Percentiles rank a stretch among this genome's conserved stretches.
Conservation (phyloP, 2,113 vertebrate genomes). For the Rhinolophus sinicus region DNA sequence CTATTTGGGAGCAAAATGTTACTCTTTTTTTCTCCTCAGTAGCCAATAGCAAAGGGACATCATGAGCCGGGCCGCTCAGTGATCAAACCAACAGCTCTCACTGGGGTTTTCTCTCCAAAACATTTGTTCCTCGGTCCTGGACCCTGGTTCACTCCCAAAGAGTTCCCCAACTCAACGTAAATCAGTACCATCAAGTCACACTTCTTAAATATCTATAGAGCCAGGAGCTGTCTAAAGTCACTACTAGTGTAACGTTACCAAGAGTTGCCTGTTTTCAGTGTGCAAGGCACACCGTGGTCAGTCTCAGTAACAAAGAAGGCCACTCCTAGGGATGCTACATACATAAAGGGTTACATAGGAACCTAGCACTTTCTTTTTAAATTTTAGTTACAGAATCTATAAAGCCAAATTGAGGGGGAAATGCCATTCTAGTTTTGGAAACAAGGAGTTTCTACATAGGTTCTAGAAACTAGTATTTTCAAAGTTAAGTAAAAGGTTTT, state of each 20-base stretch:
- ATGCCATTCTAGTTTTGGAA: neutral
- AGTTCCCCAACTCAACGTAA: neutral
- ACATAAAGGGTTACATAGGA: neutral
- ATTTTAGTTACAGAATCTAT: neutral
- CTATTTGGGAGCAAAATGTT: neutral
- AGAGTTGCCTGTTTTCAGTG: neutral
- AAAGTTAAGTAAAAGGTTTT: slow-evolving; percentile 12
- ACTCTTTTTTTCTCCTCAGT: neutral
- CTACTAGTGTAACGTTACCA: neutral
- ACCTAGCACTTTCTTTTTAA: neutral
- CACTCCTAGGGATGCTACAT: neutral
- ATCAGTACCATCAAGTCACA: neutral
- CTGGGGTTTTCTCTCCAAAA: neutral
- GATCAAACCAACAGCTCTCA: neutral
- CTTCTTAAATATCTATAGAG: neutral
- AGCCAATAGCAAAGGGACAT: slow-evolving; percentile 2
- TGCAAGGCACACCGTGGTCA: neutral
- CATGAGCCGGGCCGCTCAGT: neutral
- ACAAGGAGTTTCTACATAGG: neutral
- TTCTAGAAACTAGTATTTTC: slow-evolving; percentile 42
- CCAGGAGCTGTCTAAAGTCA: neutral
- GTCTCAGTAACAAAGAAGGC: neutral
- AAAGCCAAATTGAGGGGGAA: neutral
- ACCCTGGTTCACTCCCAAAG: neutral
- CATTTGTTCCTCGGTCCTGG: neutral